phyloP scores from a whole-genome alignment of 2,888 invertebrate genomes.

The Acanthosoma haemorrhoidale region DNA sequence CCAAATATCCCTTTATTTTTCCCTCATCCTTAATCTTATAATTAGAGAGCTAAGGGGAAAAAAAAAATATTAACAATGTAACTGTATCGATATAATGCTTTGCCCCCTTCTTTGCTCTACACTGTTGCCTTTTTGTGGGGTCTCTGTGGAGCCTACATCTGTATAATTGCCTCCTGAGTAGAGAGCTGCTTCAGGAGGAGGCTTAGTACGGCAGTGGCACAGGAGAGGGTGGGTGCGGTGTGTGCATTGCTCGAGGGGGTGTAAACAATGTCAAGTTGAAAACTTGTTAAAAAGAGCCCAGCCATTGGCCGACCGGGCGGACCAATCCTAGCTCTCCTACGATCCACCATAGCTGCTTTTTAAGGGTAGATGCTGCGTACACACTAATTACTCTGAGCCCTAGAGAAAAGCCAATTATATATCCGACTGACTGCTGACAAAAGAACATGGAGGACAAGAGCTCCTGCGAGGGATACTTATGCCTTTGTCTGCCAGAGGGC shows the following conservation, averaged over 20 bases:
- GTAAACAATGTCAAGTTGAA: slow-evolving; percentile 19
- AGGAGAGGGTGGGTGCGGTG: not conserved
- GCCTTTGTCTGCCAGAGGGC: not conserved
- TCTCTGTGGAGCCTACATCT: too few species aligned
- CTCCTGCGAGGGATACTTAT: not conserved
- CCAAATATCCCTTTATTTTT: too few species aligned
- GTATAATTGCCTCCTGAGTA: not conserved
- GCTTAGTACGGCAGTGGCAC: too few species aligned
- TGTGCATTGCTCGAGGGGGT: not conserved
- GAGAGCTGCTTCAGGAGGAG: too few species aligned
- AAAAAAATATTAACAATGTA: too few species aligned
- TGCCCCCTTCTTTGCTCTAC: too few species aligned
- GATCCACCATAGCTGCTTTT: not conserved
- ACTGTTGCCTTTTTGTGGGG: too few species aligned
- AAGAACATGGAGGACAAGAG: not conserved
- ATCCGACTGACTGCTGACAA: not conserved
- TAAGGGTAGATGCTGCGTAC: not conserved
- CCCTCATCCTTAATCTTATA: too few species aligned
- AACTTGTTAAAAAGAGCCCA: slow-evolving; percentile 9
- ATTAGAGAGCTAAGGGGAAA: too few species aligned
- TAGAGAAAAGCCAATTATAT: slow-evolving; percentile 4
- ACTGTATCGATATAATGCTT: too few species aligned
- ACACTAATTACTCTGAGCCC: not conserved
- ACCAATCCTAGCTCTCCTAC: not conserved
- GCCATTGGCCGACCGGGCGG: not conserved